Conservation (phyloP, 2,888 invertebrate genomes). For the Troides aeacus region DNA sequence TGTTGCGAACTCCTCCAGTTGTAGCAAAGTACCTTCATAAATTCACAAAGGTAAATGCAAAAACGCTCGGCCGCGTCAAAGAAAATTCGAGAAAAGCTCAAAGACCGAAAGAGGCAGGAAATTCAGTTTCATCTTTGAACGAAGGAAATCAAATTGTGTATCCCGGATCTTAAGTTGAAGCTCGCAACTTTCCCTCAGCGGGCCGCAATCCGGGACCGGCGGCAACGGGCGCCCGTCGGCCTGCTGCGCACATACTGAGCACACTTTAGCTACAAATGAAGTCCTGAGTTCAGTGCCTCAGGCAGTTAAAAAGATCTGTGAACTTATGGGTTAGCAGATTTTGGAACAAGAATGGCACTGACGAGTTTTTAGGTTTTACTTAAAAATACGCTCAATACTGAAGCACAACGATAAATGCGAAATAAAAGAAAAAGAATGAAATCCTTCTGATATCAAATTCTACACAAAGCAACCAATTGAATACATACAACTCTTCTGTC, state of each 20-base stretch:
- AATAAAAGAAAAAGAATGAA: too few relatives aligned
- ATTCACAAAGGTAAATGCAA: conserved; percentile 6
- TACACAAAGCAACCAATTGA: conserved; percentile 6
- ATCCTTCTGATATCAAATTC: too few relatives aligned
- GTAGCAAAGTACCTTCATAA: neutral
- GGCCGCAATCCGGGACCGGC: neutral
- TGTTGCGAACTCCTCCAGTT: too few relatives aligned
- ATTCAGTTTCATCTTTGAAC: conserved; percentile 23
- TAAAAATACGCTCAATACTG: too few relatives aligned
- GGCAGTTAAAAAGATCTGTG: too few relatives aligned
- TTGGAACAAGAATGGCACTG: too few relatives aligned
- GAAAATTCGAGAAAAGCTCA: conserved; percentile 4
- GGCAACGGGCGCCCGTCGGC: neutral
- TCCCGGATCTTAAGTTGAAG: conserved; percentile 10
- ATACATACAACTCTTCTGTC: conserved; percentile 14
- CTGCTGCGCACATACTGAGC: too few relatives aligned
- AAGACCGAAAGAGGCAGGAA: conserved; percentile 18
- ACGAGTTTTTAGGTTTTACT: too few relatives aligned
- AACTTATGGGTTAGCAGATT: too few relatives aligned
- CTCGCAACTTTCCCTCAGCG: neutral
- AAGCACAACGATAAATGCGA: too few relatives aligned
- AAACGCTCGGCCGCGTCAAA: conserved; percentile 3
- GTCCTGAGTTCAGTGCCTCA: too few relatives aligned
- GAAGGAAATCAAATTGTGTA: conserved; percentile 26
- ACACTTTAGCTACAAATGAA: too few relatives aligned